Evolutionary conservation across 2,888 invertebrate species (phyloP).

Genomic region (Tetragonula carbonaria): DNA sequence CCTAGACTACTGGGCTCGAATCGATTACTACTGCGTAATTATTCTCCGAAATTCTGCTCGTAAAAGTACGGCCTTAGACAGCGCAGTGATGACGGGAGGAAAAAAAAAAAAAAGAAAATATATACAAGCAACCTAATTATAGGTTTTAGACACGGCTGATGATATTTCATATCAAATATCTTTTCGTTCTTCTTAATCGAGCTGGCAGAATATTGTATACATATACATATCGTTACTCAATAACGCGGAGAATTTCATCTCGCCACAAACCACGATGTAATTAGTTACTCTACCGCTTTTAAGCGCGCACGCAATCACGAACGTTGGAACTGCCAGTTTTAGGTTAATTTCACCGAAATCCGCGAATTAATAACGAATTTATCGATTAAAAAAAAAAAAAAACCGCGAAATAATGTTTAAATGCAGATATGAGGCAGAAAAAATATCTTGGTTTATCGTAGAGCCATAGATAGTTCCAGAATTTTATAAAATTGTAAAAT

Average conservation of each 20-base stretch:
- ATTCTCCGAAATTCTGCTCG: conserved; percentile 47
- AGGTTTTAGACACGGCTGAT: conserved; percentile 41
- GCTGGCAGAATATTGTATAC: background rate
- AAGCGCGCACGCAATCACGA: background rate
- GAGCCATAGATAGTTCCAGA: background rate
- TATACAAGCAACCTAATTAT: conserved; percentile 56
- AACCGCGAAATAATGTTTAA: background rate
- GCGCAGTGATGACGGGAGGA: background rate
- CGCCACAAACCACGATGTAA: background rate
- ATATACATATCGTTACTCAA: conserved; percentile 43
- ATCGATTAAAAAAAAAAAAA: background rate
- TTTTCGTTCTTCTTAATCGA: conserved; percentile 18
- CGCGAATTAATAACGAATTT: background rate
- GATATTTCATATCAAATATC: conserved; percentile 32
- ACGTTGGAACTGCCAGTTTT: background rate
- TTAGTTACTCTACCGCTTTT: background rate
- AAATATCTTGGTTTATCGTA: background rate
- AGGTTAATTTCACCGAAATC: background rate
- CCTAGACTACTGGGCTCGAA: conserved; percentile 34
- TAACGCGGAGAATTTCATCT: background rate
- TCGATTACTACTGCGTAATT: conserved; percentile 49
- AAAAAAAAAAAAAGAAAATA: background rate
- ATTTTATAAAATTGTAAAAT: background rate
- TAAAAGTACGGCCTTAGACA: conserved; percentile 29
- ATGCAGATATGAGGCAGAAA: background rate